Evolutionary conservation across 2,797 vertebrate genomes (phyloP).

Genomic region (Pseudomugil gertrudae): DNA sequence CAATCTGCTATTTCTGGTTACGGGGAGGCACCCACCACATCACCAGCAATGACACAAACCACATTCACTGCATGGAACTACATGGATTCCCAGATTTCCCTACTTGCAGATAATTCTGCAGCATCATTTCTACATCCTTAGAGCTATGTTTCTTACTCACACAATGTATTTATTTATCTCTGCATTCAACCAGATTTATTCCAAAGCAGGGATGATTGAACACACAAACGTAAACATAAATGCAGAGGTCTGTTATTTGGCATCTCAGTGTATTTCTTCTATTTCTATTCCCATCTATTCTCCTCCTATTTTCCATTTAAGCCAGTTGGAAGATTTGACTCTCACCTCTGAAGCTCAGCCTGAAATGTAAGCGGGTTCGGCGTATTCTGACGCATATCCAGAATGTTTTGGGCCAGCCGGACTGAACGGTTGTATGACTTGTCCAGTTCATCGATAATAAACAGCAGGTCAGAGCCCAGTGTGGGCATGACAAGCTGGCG

Average conservation of each 20-base stretch:
- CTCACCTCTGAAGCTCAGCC: conserved; percentile 91
- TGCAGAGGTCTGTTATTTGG: background rate
- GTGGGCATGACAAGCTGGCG: conserved; percentile 85
- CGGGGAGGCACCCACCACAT: conserved; percentile 11
- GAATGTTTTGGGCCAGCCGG: conserved; percentile 91
- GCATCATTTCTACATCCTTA: conserved; percentile 3
- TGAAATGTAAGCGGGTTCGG: conserved; percentile 86
- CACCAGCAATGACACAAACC: conserved; percentile 8
- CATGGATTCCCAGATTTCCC: background rate
- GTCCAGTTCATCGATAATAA: conserved; percentile 94
- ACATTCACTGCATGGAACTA: background rate
- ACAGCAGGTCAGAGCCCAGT: conserved; percentile 90
- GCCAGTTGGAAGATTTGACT: background rate
- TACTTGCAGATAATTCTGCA: conserved; percentile 6
- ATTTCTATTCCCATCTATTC: no score
- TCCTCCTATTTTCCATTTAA: background rate
- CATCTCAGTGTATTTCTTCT: conserved; percentile 4
- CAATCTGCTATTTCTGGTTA: conserved; percentile 27
- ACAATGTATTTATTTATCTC: conserved; percentile 3
- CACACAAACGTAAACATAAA: background rate
- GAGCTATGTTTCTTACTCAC: background rate
- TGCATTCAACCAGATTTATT: conserved; percentile 4
- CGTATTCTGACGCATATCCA: conserved; percentile 87
- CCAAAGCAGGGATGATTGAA: conserved; percentile 1
- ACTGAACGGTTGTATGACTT: conserved; percentile 97